Evolutionary conservation across 2,113 vertebrate species (phyloP).

Genomic region (Stegostoma tigrinum): DNA sequence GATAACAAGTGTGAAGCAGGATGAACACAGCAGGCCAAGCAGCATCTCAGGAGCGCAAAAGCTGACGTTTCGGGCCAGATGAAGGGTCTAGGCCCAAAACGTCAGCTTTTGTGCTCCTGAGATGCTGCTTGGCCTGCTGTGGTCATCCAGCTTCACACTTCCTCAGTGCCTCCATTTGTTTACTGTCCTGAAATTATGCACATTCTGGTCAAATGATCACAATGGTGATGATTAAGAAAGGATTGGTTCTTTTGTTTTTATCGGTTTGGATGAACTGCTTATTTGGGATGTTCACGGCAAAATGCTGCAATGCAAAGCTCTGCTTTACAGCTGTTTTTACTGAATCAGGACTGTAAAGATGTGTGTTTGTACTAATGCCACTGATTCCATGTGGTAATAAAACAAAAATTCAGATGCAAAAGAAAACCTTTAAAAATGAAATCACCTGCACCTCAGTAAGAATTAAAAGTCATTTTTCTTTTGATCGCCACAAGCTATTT

Average conservation of each 20-base stretch:
- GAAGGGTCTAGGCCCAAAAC: no score
- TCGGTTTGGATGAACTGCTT: not conserved
- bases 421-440: not conserved
- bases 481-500: not conserved
- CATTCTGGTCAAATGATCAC: not conserved
- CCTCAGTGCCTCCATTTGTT: not conserved
- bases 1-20: no score
- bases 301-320: not conserved
- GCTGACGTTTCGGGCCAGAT: no score
- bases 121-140: no score
- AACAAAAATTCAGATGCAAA: constrained; percentile 1
- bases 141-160: no score
- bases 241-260: not conserved
- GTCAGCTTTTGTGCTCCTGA: no score
- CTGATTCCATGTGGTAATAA: not conserved
- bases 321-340: not conserved
- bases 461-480: not conserved
- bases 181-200: not conserved
- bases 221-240: not conserved
- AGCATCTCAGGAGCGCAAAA: no score
- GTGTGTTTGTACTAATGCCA: not conserved
- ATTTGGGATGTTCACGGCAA: not conserved
- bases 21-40: no score
- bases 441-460: not conserved
- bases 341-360: not conserved